Percentiles rank a stretch among this genome's conserved stretches.
These are phyloP conservation scores for Linurgus olivaceus DNA, from an alignment of 2,797 vertebrate genomes.

Conservation along the genomic window DNA sequence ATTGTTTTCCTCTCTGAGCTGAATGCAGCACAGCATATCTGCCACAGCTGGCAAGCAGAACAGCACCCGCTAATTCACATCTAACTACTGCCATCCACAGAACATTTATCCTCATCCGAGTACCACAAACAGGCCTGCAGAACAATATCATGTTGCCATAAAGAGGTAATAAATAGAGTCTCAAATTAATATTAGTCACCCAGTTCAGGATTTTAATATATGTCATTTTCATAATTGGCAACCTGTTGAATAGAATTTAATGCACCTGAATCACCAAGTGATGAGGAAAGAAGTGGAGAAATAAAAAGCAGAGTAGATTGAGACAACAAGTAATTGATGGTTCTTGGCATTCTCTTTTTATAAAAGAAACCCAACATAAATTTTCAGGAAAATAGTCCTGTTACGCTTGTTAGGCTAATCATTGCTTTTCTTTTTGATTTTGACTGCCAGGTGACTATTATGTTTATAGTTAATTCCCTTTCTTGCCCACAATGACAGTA, in stretches of 20 bases:
- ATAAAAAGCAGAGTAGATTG: not conserved
- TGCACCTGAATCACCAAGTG: not conserved
- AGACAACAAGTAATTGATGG: not conserved
- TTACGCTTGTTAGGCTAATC: not conserved
- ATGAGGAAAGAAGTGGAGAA: not conserved
- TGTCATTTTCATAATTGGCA: not conserved
- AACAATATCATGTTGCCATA: not conserved
- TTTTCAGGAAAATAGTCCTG: not conserved
- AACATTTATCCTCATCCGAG: not conserved
- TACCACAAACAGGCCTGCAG: not conserved
- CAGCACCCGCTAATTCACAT: accelerated
- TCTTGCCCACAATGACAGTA: not conserved
- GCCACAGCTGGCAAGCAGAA: not conserved
- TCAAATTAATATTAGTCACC: not conserved
- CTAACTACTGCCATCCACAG: not conserved
- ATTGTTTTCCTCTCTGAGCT: not conserved
- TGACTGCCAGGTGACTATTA: not conserved
- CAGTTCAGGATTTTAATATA: not conserved
- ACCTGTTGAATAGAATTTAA: not conserved
- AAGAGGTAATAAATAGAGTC: not conserved
- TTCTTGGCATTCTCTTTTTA: not conserved
- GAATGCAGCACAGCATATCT: not conserved
- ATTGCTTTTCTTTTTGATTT: not conserved
- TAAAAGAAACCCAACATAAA: not conserved
- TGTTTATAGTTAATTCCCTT: not conserved